Percentiles rank a stretch among this genome's conserved stretches.
Evolutionary conservation across 2,888 invertebrate genomes (phyloP).

Genomic region (Pristionchus fissidentatus): DNA sequence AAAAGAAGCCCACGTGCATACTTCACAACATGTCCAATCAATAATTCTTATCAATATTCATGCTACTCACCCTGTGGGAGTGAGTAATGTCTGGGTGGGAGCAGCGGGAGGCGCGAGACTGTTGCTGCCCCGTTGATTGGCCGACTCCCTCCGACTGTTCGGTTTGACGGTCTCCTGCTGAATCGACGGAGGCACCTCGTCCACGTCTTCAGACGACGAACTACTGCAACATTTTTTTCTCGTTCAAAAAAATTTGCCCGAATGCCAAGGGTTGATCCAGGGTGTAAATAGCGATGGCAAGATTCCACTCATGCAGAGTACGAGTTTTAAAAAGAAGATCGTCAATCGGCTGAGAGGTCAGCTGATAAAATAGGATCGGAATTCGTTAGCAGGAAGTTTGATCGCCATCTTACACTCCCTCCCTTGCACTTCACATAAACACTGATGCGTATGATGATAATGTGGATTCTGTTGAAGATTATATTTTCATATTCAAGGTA

Average conservation of each 20-base stretch:
- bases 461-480: neutral
- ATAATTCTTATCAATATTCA: neutral
- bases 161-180: conserved; percentile 16
- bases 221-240: conserved; percentile 4
- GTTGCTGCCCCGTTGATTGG: conserved; percentile 31
- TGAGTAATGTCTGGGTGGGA: conserved; percentile 56
- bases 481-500: neutral
- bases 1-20: no score
- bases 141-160: conserved; percentile 29
- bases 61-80: conserved; percentile 54
- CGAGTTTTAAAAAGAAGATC: no score
- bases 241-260: no score
- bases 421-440: no score
- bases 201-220: conserved; percentile 38
- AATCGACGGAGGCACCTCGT: neutral
- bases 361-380: no score
- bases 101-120: neutral
- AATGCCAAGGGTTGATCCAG: no score
- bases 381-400: no score
- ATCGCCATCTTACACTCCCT: no score
- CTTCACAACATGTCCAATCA: no score
- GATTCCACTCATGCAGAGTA: no score
- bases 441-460: no score
- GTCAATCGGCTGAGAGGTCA: neutral
- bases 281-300: no score